phyloP scores from a whole-genome alignment of 23 tunicate genomes.

The Aplidium turbinatum region DNA sequence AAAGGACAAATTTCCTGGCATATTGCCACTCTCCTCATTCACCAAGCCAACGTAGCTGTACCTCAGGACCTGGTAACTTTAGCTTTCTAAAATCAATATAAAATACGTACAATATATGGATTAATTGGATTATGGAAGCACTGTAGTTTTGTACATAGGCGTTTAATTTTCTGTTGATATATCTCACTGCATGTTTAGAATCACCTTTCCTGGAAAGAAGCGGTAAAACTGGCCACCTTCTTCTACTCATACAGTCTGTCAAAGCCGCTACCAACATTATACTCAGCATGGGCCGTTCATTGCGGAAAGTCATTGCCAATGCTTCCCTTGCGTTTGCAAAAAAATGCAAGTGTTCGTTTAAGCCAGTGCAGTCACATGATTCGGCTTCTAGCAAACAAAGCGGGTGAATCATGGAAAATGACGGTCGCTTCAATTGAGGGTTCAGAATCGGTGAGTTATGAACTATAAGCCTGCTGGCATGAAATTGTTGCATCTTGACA shows the following conservation, averaged over 20 bases:
- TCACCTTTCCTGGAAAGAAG: constrained; percentile 46
- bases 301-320: constrained; percentile 27
- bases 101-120: too few relatives aligned
- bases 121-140: too few relatives aligned
- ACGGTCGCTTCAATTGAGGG: too few relatives aligned
- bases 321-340: constrained; percentile 44
- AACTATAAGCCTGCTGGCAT: too few relatives aligned
- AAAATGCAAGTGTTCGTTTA: constrained; percentile 49
- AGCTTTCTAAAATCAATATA: too few relatives aligned
- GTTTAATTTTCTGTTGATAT: not conserved
- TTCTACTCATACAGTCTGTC: constrained; percentile 52
- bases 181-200: constrained; percentile 32
- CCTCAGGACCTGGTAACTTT: too few relatives aligned
- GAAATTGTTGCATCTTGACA: too few relatives aligned
- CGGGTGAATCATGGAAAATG: too few relatives aligned
- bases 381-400: constrained; percentile 27
- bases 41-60: too few relatives aligned
- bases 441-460: not conserved
- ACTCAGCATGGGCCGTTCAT: constrained; percentile 60
- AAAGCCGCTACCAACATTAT: constrained; percentile 32
- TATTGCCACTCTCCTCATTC: constrained; percentile 44
- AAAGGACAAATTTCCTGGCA: constrained; percentile 66
- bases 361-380: constrained; percentile 80
- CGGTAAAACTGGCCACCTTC: constrained; percentile 13
- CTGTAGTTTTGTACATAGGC: too few relatives aligned